Evolutionary conservation across 2,888 invertebrate genomes (phyloP).

Genomic region (Subacronicta megacephala): DNA sequence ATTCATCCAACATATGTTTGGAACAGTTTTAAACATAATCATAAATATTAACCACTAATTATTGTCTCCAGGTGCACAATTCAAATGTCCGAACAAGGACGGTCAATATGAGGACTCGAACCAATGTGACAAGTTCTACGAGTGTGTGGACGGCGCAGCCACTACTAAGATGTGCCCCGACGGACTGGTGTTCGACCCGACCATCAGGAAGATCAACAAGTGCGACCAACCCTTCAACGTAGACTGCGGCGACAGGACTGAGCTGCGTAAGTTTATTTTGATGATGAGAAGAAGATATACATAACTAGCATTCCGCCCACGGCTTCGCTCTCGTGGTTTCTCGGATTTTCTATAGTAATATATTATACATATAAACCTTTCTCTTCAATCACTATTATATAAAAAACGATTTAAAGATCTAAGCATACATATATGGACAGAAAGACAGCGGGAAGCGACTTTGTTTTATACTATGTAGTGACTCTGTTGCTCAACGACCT

Average conservation of each 20-base stretch:
- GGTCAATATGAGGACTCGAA: slow-evolving; percentile 94
- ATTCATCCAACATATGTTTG: background rate
- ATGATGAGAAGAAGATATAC: too few species aligned
- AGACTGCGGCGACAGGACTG: slow-evolving; percentile 96
- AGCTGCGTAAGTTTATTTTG: slow-evolving; percentile 95
- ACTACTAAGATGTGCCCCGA: slow-evolving; percentile 95
- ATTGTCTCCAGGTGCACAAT: slow-evolving; percentile 85
- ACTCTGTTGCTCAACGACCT: too few species aligned
- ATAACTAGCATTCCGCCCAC: too few species aligned
- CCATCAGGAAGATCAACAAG: slow-evolving; percentile 96
- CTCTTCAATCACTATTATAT: too few species aligned
- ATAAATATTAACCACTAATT: background rate
- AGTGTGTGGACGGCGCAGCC: slow-evolving; percentile 93
- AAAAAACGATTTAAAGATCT: too few species aligned
- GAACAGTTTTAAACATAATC: too few species aligned
- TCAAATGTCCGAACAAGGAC: slow-evolving; percentile 94
- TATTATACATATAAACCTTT: too few species aligned
- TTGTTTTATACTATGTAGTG: too few species aligned
- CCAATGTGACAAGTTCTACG: slow-evolving; percentile 96
- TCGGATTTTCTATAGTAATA: too few species aligned
- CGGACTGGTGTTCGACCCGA: slow-evolving; percentile 96
- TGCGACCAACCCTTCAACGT: slow-evolving; percentile 98
- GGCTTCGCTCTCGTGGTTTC: too few species aligned
- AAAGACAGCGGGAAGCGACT: too few species aligned
- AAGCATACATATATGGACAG: too few species aligned